Conservation (phyloP, 2,113 vertebrate species). For the Xenus cinereus region DNA sequence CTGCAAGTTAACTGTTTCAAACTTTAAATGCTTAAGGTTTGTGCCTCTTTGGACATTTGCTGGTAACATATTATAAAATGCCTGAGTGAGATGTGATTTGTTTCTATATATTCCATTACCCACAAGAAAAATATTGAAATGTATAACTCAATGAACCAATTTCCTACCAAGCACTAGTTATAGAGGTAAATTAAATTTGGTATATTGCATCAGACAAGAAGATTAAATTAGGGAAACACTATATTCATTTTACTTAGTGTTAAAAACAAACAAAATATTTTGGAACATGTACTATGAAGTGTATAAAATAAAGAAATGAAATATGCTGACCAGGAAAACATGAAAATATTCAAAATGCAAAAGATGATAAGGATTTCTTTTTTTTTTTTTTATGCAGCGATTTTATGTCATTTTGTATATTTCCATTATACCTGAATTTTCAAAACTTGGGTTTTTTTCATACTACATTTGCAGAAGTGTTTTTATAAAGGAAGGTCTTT, state of each 20-base stretch:
- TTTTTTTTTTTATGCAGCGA: neutral
- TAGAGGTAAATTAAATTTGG: conserved; percentile 38
- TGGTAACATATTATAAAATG: neutral
- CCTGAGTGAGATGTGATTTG: conserved; percentile 41
- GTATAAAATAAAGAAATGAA: neutral
- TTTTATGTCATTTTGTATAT: neutral
- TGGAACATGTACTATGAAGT: neutral
- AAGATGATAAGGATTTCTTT: neutral
- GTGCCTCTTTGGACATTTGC: neutral
- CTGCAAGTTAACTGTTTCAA: neutral
- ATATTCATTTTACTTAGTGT: neutral
- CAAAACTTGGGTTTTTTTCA: neutral
- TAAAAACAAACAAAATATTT: neutral
- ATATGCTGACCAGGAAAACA: neutral
- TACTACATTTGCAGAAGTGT: neutral
- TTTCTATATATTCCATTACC: conserved; percentile 41
- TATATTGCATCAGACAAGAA: conserved; percentile 2
- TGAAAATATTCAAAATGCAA: neutral
- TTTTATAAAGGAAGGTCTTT: neutral
- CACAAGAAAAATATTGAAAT: conserved; percentile 27
- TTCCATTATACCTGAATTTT: neutral
- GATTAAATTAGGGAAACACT: conserved; percentile 39
- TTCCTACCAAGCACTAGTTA: neutral
- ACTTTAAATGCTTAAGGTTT: conserved; percentile 5
- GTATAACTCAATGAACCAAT: conserved; percentile 7